Evolutionary conservation across 92 coral and sea anemone species (phyloP).

Genomic region (Epizoanthus ramosus): DNA sequence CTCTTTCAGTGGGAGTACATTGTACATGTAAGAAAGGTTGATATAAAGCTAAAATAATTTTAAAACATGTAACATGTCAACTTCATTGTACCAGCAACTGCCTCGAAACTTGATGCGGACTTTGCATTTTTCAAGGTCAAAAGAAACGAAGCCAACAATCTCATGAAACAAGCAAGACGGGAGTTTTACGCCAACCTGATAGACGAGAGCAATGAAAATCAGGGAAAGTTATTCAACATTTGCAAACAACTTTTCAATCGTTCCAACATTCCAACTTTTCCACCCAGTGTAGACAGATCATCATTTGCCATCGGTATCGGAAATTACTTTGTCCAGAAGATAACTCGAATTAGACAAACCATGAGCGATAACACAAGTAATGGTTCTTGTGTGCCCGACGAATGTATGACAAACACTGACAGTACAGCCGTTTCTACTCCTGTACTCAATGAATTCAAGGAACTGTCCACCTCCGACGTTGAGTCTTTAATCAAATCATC

Average conservation of each 20-base stretch:
- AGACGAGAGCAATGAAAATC: slow-evolving; percentile 50
- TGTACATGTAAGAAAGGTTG: no score
- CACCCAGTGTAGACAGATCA: slow-evolving; percentile 45
- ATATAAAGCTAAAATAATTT: no score
- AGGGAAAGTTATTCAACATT: slow-evolving; percentile 45
- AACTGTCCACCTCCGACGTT: slow-evolving; percentile 36
- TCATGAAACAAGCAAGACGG: slow-evolving; percentile 22
- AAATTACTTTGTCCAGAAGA: slow-evolving; percentile 60
- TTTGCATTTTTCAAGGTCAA: slow-evolving; percentile 34
- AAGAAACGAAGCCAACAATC: slow-evolving; percentile 35
- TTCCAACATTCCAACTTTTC: slow-evolving; percentile 28
- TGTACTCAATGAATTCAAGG: slow-evolving; percentile 22
- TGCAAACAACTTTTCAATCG: slow-evolving; percentile 43
- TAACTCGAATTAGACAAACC: background rate
- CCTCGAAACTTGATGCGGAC: background rate
- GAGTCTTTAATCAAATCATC: slow-evolving; percentile 23
- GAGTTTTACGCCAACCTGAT: slow-evolving; percentile 47
- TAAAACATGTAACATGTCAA: no score
- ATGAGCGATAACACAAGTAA: no score
- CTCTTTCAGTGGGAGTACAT: no score
- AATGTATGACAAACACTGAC: no score
- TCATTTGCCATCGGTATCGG: slow-evolving; percentile 49
- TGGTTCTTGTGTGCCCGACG: no score
- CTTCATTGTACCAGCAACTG: no score
- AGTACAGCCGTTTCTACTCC: slow-evolving; percentile 1